Evolutionary conservation across 30 jellyfish, hydroid and myxozoan genomes (phyloP).

Genomic region (Chrysaora quinquecirrha): DNA sequence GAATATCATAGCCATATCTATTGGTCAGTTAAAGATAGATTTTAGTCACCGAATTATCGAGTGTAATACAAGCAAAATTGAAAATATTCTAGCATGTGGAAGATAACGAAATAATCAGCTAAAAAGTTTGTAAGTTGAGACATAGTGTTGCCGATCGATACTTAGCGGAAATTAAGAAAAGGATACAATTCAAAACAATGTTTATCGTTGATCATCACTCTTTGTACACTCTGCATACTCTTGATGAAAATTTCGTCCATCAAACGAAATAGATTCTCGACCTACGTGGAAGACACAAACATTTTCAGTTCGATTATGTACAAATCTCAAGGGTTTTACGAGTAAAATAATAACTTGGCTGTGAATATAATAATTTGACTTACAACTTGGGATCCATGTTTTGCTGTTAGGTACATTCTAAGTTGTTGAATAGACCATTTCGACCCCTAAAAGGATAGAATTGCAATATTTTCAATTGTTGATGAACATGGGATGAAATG

Average conservation of each 20-base stretch:
- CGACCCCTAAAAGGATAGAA: conserved; percentile 85
- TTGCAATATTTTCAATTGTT: too few relatives aligned
- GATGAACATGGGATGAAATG: too few relatives aligned
- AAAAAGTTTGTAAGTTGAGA: too few relatives aligned
- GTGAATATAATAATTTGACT: too few relatives aligned
- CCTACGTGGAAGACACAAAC: conserved; percentile 42
- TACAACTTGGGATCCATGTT: conserved; percentile 80
- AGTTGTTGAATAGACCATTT: conserved; percentile 93
- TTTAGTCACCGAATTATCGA: background rate
- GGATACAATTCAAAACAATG: conserved; percentile 99
- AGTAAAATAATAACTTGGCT: too few relatives aligned
- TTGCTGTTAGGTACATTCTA: conserved; percentile 92
- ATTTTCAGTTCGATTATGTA: too few relatives aligned
- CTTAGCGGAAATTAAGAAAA: conserved; percentile 32
- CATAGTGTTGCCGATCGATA: too few relatives aligned
- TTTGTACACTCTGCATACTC: conserved; percentile 96
- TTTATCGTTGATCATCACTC: conserved; percentile 97
- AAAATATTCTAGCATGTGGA: background rate
- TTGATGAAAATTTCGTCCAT: conserved; percentile 95
- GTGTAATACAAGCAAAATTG: background rate
- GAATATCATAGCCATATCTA: conserved; percentile 98
- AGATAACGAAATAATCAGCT: too few relatives aligned
- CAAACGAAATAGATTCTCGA: conserved; percentile 71
- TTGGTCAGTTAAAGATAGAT: background rate
- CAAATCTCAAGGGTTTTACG: too few relatives aligned